Conservation (phyloP, 2,888 invertebrate genomes). For the Proisotoma minuta region DNA sequence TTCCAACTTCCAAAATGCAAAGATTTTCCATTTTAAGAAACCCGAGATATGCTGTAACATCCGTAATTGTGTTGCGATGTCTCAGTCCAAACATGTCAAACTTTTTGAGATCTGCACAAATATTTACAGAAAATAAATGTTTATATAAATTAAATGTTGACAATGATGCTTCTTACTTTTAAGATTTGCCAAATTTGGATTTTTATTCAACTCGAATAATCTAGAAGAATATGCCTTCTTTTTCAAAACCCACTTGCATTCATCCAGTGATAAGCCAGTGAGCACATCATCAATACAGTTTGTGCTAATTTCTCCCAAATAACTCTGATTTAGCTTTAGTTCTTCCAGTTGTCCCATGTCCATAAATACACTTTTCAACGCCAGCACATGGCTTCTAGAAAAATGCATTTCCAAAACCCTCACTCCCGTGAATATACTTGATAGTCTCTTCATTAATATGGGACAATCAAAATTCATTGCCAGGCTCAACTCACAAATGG, state of each 20-base stretch:
- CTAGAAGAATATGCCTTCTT: constrained; percentile 28
- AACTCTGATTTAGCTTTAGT: constrained; percentile 33
- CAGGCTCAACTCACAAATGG: constrained; percentile 22
- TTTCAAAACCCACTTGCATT: constrained; percentile 37
- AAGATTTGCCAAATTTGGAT: constrained; percentile 26
- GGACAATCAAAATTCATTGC: constrained; percentile 36
- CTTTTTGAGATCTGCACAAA: constrained; percentile 26
- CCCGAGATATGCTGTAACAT: constrained; percentile 30
- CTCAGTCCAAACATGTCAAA: constrained; percentile 29
- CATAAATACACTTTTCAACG: constrained; percentile 28
- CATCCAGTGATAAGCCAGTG: constrained; percentile 25
- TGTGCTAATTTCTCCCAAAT: constrained; percentile 33
- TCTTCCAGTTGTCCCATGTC: constrained; percentile 32
- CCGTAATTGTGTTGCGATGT: constrained; percentile 33
- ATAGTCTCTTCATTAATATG: constrained; percentile 23
- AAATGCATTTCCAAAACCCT: constrained; percentile 36
- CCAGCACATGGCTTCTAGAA: constrained; percentile 22
- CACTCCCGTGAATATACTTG: constrained; percentile 22
- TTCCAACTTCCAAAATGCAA: constrained; percentile 22
- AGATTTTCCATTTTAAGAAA: constrained; percentile 27
- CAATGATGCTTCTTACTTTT: constrained; percentile 23
- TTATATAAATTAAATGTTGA: no score
- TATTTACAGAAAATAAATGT: not conserved
- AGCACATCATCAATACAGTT: constrained; percentile 34
- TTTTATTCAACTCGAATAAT: constrained; percentile 22